Conservation (phyloP, 2,888 invertebrate species). For the Mylabris sibirica region DNA sequence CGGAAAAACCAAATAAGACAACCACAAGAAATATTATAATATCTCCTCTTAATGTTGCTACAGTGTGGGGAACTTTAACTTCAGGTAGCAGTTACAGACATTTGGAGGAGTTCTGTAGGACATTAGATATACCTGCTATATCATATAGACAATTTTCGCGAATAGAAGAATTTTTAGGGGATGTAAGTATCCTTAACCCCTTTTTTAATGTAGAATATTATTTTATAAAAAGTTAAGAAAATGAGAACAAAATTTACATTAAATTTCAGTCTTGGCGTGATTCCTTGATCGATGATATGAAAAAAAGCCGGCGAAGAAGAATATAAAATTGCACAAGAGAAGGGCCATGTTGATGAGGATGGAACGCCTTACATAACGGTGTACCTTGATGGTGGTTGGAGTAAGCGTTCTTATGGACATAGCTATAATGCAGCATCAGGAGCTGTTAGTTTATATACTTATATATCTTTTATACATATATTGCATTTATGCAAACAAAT, state of each 20-base stretch:
- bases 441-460: constrained; percentile 46
- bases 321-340: constrained; percentile 17
- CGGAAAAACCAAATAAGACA: not conserved
- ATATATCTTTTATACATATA: no score
- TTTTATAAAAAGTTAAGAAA: no score
- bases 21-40: not conserved
- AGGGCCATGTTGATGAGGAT: constrained; percentile 21
- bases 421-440: constrained; percentile 43
- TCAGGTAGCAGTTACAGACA: not conserved
- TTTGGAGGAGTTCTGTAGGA: not conserved
- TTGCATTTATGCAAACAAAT: no score
- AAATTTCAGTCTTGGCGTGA: constrained; percentile 19
- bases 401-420: constrained; percentile 30
- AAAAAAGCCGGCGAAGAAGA: constrained; percentile 25
- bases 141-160: not conserved
- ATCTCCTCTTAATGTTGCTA: not conserved
- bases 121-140: no score
- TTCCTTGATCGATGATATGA: not conserved
- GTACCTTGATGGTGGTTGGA: constrained; percentile 33
- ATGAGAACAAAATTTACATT: no score
- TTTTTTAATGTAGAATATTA: no score
- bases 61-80: constrained; percentile 9
- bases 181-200: constrained; percentile 7
- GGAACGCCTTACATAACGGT: constrained; percentile 30
- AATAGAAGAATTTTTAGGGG: not conserved